Evolutionary conservation across 2,113 vertebrate genomes (phyloP), one percentile per base, ranked within the genome.

Genomic region (Girardinichthys multiradiatus): DNA sequence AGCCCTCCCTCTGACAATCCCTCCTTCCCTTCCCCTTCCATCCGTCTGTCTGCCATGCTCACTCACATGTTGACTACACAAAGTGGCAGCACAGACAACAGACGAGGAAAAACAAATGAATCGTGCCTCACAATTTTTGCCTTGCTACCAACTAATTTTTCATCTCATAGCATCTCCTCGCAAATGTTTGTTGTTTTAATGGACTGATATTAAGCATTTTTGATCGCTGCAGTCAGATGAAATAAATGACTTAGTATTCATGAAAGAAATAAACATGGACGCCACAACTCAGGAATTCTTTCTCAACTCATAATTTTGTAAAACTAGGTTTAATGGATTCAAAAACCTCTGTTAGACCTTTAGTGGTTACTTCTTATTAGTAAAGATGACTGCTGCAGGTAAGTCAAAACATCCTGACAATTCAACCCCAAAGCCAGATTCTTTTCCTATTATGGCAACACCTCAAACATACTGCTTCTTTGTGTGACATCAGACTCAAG

Each of bases 51-150:
- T 71, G 57, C 78, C 78, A 33, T 57, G 37, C 83, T 68, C 58
- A 27, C 86, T 72, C 68, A 27, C 80, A 74, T 87, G 89, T 90
- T 90, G 85, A 87, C 84, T 51, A 81, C 80, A 88, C 84, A 77
- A 81, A 72, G 82, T 64, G 30, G 62, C 66, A 27, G 83, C 70
- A 77, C 80, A 88, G 76, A 85, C 86, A 85, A 86, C 84, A 86
- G 82, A 85, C 79, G 59, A 82, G 86, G 76, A 87, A 74, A 86
- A 87, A 86, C 86, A 87, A 88, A 80, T 70, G 82, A 83, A 85
- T 59, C 27, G 60, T 79, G 86, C 74, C 77, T 68, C 82, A 74
- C 82, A 81, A 81, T 85, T 75, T 79, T 83, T 76, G n/a, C 77
- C 72, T 64, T 0, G 39, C 66, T 54, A 37, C 11, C 42, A 21